These are phyloP conservation scores for Nycteola revayana DNA, from an alignment of 2,888 invertebrate genomes.

Conservation along the genomic window DNA sequence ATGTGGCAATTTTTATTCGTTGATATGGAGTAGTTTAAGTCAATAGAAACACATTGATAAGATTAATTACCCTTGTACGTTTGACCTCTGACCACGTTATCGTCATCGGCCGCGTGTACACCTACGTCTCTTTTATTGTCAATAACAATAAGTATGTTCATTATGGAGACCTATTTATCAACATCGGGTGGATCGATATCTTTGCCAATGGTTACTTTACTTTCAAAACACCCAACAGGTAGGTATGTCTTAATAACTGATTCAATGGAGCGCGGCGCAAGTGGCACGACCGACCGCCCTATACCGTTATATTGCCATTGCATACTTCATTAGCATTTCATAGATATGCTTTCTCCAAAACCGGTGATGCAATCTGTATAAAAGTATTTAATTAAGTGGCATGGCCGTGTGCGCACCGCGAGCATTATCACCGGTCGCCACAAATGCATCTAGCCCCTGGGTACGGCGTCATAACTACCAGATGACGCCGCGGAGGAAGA, in stretches of 20 bases:
- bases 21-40: no score
- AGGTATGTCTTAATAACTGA: slow-evolving; percentile 12
- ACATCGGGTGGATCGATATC: no score
- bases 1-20: no score
- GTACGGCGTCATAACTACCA: slow-evolving; percentile 65
- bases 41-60: slow-evolving; percentile 20
- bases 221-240: slow-evolving; percentile 1
- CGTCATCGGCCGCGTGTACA: slow-evolving; percentile 10
- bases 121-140: slow-evolving; percentile 12
- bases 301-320: slow-evolving; percentile 25
- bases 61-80: slow-evolving; percentile 29
- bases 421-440: slow-evolving; percentile 32
- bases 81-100: slow-evolving; percentile 26
- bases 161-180: slow-evolving; percentile 2
- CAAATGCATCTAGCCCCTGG: slow-evolving; percentile 62
- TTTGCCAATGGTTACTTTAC: no score
- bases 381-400: slow-evolving; percentile 34
- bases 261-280: slow-evolving; percentile 5
- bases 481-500: slow-evolving; percentile 73
- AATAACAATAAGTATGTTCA: slow-evolving; percentile 10
- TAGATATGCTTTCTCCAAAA: slow-evolving; percentile 23
- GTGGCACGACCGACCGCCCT: slow-evolving; percentile 7
- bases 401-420: slow-evolving; percentile 16
- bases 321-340: slow-evolving; percentile 23
- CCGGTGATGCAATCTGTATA: slow-evolving; percentile 30